Conservation (phyloP, 2,113 vertebrate species). For the Nanorana parkeri region DNA sequence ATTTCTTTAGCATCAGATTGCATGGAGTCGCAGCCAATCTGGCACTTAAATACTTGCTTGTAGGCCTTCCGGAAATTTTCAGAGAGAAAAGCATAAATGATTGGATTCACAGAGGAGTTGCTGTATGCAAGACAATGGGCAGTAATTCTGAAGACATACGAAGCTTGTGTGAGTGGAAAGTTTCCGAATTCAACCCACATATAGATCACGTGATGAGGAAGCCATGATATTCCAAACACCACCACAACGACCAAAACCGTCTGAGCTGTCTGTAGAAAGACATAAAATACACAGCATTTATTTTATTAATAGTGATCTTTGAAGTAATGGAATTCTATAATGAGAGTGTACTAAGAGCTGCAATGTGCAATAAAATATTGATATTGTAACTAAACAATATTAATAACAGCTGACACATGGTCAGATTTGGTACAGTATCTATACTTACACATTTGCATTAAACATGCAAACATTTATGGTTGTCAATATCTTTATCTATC, state of each 20-base stretch:
- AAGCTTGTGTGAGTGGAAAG: conserved; percentile 93
- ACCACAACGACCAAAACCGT: conserved; percentile 96
- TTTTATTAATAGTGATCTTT: neutral
- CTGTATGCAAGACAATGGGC: conserved; percentile 97
- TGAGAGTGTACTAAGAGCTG: too few species aligned
- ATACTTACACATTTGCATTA: too few species aligned
- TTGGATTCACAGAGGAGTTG: conserved; percentile 96
- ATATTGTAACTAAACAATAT: too few species aligned
- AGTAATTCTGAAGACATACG: conserved; percentile 86
- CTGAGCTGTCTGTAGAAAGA: conserved; percentile 86
- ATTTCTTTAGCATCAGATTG: conserved; percentile 80
- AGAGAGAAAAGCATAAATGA: conserved; percentile 95
- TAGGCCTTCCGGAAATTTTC: conserved; percentile 98
- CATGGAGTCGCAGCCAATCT: conserved; percentile 67
- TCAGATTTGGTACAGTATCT: too few species aligned
- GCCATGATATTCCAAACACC: conserved; percentile 96
- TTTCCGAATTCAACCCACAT: conserved; percentile 94
- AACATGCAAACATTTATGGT: too few species aligned
- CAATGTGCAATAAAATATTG: too few species aligned
- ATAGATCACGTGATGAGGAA: conserved; percentile 91
- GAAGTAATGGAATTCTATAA: too few species aligned
- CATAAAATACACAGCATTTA: neutral
- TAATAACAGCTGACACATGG: too few species aligned
- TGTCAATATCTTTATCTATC: too few species aligned
- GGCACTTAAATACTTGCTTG: conserved; percentile 93